Evolutionary conservation across 2,797 vertebrate species (phyloP), one percentile per base, ranked within the genome.

Genomic region (Heterohyrax brucei): DNA sequence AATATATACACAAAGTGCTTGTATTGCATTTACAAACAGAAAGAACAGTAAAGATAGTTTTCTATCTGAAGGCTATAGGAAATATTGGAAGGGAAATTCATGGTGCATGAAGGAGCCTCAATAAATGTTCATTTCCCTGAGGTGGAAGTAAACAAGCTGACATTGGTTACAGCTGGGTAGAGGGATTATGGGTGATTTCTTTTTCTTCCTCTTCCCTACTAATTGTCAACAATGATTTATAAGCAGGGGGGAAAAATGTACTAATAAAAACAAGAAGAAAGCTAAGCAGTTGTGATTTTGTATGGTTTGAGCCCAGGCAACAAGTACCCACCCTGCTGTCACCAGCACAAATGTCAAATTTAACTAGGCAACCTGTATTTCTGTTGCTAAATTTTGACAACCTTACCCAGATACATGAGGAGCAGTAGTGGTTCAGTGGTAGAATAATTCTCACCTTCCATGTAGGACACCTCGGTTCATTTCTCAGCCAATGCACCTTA

Each of bases 31-130:
- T 78, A 81, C 1, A 70, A 16, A 78, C 59, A 92, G 44, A 72
- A 94, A 91, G 56, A 72, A 12, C 82, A 95, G 19, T 93, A 33
- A 59, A 59, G 39, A 64, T 61, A 12, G 56, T 93, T 89, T 91
- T 33, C 87, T 87, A 83, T 81, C 68, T 56, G 62, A 91, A 93
- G 59, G 70, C 75, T 72, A 46, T 33, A 10, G 30, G 30, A 46
- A 53, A 64, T 81, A 44, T 72, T 18, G 30, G 26, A 44, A 30
- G 78, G 48, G 90, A 77, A 39, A n/a, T 79, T 86, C 83, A 76
- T 93, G 91, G 59, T 50, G 33, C 19, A 3, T 24, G 68, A 48
- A 61, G 13, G 46, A 89, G 77, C 53, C 18, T 64, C 39, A 33
- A 3, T 87, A 24, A 79, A 50, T 72, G 6, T 75, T 48, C 39